Base-by-base conservation (phyloP, 1,140 invertebrate genomes). In the Helicoverpa armigera region DNA sequence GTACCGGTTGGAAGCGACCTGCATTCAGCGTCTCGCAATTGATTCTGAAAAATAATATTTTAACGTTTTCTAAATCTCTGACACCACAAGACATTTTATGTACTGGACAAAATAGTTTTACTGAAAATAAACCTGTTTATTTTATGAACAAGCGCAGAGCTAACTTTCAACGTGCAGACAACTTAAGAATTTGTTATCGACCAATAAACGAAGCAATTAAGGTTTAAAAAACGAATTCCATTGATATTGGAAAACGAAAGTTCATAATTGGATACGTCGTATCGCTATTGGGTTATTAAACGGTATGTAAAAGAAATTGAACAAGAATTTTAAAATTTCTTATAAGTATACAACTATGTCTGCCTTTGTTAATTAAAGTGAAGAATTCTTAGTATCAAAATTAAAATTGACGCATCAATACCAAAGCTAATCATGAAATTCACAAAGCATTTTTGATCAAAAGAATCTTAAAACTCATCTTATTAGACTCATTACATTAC, bases 41-140 rank as follows among this genome's bases (percentile, higher is more conserved):
- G 23, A 23, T 23, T 23, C 23, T 23, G 23, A 23, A 10, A 23
- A 10, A 29, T 13, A 12, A 29, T 60, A 60, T 60, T 60, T 12
- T 10, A 23, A 29, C 10, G 9, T 12, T 0, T 3, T 23, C 54
- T 1, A 16, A 56, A 2, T 5, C 56, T 16, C 58, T 60, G 23
- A 13, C 1, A 14, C 56, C 56, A 58, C 56, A 9, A 11, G 7
- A 2, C 9, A 10, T 23, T 4, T 23, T 23, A 18, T 3, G n/a
- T 4, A 50, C 3, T 23, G 51, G 48, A 29, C 16, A 9, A 18
- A 14, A 54, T 31, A 29, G 67, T 54, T 70, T 70, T 18, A 70
- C 50, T 58, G 63, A 81, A 76, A 83, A 83, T 83, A 81, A 79
- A 81, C 79, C 60, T 83, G 82, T 70, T 78, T 31, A 83, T 81